Conservation (phyloP, 2,113 vertebrate genomes). For the Dromaius novaehollandiae region DNA sequence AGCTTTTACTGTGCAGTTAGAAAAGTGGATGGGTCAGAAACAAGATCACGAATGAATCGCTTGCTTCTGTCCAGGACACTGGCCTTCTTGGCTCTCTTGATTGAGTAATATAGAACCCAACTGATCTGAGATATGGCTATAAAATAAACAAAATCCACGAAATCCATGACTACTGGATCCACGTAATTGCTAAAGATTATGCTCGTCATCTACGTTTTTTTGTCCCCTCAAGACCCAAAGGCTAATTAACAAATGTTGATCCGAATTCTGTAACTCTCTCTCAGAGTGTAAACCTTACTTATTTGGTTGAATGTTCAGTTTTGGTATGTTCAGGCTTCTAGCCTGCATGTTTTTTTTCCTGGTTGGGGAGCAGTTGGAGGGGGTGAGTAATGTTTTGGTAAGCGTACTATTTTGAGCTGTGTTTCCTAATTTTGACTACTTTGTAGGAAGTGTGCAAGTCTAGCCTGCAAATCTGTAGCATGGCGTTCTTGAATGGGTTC, state of each 20-base stretch:
- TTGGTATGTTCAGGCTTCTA: neutral
- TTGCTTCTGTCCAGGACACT: neutral
- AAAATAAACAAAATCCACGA: neutral
- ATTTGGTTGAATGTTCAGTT: neutral
- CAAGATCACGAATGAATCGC: neutral
- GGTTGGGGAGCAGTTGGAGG: neutral
- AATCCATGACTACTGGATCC: neutral
- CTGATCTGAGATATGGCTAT: no score
- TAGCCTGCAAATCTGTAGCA: neutral
- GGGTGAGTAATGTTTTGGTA: neutral
- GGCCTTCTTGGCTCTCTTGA: neutral
- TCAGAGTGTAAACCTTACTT: neutral
- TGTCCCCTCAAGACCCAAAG: neutral
- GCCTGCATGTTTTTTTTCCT: neutral
- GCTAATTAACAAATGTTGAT: neutral
- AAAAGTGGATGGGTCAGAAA: neutral
- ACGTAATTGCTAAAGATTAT: neutral
- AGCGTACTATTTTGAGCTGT: neutral
- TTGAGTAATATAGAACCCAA: neutral
- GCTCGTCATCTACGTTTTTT: neutral
- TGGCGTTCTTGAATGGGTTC: neutral
- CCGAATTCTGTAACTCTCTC: neutral
- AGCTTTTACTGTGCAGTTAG: no score
- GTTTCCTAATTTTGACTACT: neutral
- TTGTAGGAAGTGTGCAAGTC: neutral